Evolutionary conservation across 2,888 invertebrate species (phyloP).

Genomic region (Epistrophella euchroma): DNA sequence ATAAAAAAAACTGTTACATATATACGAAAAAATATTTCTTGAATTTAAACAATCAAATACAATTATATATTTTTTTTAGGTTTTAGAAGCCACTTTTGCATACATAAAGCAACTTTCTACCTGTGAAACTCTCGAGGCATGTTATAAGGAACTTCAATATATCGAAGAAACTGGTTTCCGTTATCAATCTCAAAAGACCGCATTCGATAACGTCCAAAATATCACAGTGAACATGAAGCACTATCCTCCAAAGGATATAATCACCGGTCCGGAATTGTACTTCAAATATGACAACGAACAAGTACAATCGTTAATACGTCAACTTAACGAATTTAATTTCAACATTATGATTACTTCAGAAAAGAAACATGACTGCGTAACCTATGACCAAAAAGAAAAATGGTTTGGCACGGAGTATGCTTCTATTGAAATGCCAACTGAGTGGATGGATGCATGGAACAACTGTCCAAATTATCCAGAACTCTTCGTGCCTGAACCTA

Average conservation of each 20-base stretch:
- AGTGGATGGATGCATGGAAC: slow-evolving; percentile 88
- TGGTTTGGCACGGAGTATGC: slow-evolving; percentile 94
- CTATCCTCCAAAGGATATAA: slow-evolving; percentile 90
- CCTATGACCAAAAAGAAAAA: slow-evolving; percentile 88
- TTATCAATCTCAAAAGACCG: slow-evolving; percentile 88
- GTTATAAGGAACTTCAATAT: slow-evolving; percentile 86
- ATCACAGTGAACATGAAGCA: slow-evolving; percentile 91
- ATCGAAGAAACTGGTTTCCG: slow-evolving; percentile 91
- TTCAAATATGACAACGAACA: slow-evolving; percentile 90
- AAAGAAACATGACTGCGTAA: slow-evolving; percentile 79
- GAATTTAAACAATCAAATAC: too few relatives aligned
- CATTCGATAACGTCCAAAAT: slow-evolving; percentile 91
- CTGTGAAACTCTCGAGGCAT: slow-evolving; percentile 76
- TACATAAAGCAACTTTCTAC: slow-evolving; percentile 89
- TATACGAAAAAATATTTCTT: too few relatives aligned
- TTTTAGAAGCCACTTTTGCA: slow-evolving; percentile 91
- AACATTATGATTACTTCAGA: slow-evolving; percentile 83
- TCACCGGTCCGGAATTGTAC: slow-evolving; percentile 90
- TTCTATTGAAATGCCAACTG: slow-evolving; percentile 86
- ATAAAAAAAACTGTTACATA: too few relatives aligned
- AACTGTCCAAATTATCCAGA: slow-evolving; percentile 85
- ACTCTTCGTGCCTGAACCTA: slow-evolving; percentile 89
- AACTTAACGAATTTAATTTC: slow-evolving; percentile 81
- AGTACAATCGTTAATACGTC: slow-evolving; percentile 78
- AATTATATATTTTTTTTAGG: slow-evolving; percentile 83